phyloP scores from a whole-genome alignment of 2,888 invertebrate species.

The Amblyteles armatorius region DNA sequence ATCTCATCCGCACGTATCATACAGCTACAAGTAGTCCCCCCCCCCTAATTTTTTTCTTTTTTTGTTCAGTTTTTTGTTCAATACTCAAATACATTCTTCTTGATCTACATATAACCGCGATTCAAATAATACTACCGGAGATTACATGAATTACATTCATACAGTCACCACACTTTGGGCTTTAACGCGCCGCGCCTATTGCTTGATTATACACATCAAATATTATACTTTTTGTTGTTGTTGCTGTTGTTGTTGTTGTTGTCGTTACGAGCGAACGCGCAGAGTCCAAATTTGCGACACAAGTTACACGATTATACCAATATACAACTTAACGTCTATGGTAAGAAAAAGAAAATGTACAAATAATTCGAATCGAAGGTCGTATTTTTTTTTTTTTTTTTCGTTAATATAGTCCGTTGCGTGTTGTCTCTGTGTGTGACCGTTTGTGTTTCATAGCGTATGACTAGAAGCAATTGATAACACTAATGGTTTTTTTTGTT shows the following conservation, averaged over 20 bases:
- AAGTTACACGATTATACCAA: slow-evolving; percentile 68
- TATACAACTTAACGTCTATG: slow-evolving; percentile 68
- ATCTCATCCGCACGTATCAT: slow-evolving; percentile 63
- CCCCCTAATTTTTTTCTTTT: slow-evolving; percentile 31
- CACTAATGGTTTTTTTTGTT: slow-evolving; percentile 15
- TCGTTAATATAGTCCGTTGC: slow-evolving; percentile 33
- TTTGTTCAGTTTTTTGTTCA: slow-evolving; percentile 35
- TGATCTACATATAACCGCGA: slow-evolving; percentile 65
- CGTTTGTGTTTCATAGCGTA: slow-evolving; percentile 56
- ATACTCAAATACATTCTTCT: slow-evolving; percentile 63
- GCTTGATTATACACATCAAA: slow-evolving; percentile 65
- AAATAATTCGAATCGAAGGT: slow-evolving; percentile 64
- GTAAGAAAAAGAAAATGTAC: slow-evolving; percentile 67
- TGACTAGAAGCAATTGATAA: slow-evolving; percentile 64
- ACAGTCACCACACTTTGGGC: slow-evolving; percentile 65
- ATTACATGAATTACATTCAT: slow-evolving; percentile 67
- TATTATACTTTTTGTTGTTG: slow-evolving; percentile 40
- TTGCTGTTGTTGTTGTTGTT: neutral
- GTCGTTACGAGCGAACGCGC: slow-evolving; percentile 50
- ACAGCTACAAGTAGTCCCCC: slow-evolving; percentile 62
- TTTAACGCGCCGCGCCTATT: slow-evolving; percentile 64
- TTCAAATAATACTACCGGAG: slow-evolving; percentile 62
- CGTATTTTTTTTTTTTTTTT: slow-evolving; percentile 5
- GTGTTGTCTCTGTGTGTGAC: slow-evolving; percentile 46
- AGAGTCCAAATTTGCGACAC: slow-evolving; percentile 59